Conservation (phyloP, 2,888 invertebrate species). For the Myopa testacea region DNA sequence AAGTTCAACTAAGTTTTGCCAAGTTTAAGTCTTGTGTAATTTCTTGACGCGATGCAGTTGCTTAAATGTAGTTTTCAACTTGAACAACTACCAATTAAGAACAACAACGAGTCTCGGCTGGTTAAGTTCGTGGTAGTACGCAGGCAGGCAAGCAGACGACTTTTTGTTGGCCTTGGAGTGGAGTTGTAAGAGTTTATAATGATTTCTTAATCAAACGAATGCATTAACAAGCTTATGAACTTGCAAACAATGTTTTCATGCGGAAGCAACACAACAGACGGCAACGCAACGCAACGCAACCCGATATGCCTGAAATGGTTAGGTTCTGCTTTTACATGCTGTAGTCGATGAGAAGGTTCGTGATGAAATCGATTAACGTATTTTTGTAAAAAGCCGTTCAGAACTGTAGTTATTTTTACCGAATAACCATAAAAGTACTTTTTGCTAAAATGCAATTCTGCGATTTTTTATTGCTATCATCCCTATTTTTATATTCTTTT, state of each 20-base stretch:
- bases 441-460: neutral
- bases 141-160: neutral
- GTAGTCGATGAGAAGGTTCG: no score
- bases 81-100: slow-evolving; percentile 37
- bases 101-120: slow-evolving; percentile 41
- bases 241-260: neutral
- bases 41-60: neutral
- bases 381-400: no score
- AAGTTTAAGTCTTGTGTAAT: slow-evolving; percentile 25
- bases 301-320: no score
- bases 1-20: slow-evolving; percentile 17
- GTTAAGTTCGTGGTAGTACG: slow-evolving; percentile 14
- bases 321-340: no score
- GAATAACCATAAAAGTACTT: no score
- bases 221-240: neutral
- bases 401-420: no score
- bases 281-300: neutral
- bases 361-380: neutral
- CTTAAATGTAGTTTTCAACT: neutral
- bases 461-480: neutral
- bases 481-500: neutral
- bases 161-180: slow-evolving; percentile 19
- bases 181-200: slow-evolving; percentile 6
- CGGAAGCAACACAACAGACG: neutral
- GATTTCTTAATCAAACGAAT: slow-evolving; percentile 5